Conservation (phyloP, 2,113 vertebrate genomes). For the Haliaeetus leucogaster region DNA sequence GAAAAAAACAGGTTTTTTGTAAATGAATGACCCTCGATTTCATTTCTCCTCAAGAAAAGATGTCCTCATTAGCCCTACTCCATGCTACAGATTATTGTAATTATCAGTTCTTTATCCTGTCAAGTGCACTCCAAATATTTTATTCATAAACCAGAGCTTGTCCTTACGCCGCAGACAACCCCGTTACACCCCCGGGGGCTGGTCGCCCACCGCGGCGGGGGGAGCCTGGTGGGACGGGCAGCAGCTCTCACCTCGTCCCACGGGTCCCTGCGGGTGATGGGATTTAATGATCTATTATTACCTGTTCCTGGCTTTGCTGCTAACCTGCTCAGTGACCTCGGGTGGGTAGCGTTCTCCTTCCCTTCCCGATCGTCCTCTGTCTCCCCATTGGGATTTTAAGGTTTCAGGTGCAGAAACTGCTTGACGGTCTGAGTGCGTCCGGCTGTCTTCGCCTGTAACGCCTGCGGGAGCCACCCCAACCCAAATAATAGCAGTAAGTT, state of each 20-base stretch:
- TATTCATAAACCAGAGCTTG: neutral
- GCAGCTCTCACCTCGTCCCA: neutral
- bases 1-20: slow-evolving; percentile 6
- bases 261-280: neutral
- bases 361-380: neutral
- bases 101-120: slow-evolving; percentile 19
- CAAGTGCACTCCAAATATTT: slow-evolving; percentile 28
- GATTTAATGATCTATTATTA: fast-evolving
- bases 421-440: neutral
- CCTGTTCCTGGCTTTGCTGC: neutral
- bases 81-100: neutral
- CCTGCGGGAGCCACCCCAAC: neutral
- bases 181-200: too few relatives aligned
- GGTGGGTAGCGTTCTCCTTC: neutral
- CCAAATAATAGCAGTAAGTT: neutral
- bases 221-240: too few relatives aligned
- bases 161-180: neutral
- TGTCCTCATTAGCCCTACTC: slow-evolving; percentile 14
- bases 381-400: neutral
- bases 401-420: neutral
- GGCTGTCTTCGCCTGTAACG: neutral
- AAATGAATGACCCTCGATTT: neutral
- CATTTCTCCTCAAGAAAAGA: neutral
- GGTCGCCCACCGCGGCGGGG: too few relatives aligned
- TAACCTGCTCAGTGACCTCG: neutral